Evolutionary conservation across 1,140 invertebrate genomes (phyloP).

Genomic region (Drosophila saltans): DNA sequence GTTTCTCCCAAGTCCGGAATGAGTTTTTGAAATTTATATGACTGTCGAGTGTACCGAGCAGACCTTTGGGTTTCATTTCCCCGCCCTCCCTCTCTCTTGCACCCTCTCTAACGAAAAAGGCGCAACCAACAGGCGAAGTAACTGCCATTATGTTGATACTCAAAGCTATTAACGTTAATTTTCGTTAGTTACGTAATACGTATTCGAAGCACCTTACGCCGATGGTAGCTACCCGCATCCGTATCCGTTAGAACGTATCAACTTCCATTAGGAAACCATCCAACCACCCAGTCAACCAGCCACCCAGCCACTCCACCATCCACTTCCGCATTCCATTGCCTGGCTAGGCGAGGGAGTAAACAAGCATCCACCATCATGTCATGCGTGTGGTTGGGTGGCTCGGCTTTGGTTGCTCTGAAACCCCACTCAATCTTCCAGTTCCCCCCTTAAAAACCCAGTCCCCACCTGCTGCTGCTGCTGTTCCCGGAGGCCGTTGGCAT

Average conservation of each 20-base stretch:
- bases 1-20: slow-evolving; percentile 80
- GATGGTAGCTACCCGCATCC: slow-evolving; percentile 25
- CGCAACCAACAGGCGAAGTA: slow-evolving; percentile 53
- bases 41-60: slow-evolving; percentile 21
- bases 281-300: slow-evolving; percentile 27
- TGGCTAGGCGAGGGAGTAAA: slow-evolving; percentile 46
- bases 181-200: slow-evolving; percentile 81
- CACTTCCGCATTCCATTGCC: slow-evolving; percentile 34
- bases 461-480: slow-evolving; percentile 29
- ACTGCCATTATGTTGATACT: slow-evolving; percentile 77
- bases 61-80: slow-evolving; percentile 8
- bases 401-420: slow-evolving; percentile 5
- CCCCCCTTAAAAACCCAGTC: slow-evolving; percentile 10
- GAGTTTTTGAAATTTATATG: slow-evolving; percentile 78
- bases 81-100: not conserved
- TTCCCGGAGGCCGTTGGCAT: slow-evolving; percentile 72
- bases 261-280: slow-evolving; percentile 66
- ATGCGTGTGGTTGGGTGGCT: slow-evolving; percentile 44
- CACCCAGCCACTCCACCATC: slow-evolving; percentile 25
- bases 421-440: slow-evolving; percentile 2
- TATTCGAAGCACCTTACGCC: slow-evolving; percentile 76
- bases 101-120: slow-evolving; percentile 40
- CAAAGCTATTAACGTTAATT: slow-evolving; percentile 80
- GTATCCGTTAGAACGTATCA: slow-evolving; percentile 34
- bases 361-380: slow-evolving; percentile 65